A percentile compares a stretch with the other conserved stretches of the same genome.
These are phyloP conservation scores for Helostoma temminkii DNA, from an alignment of 2,797 vertebrate genomes.

Conservation along the genomic window DNA sequence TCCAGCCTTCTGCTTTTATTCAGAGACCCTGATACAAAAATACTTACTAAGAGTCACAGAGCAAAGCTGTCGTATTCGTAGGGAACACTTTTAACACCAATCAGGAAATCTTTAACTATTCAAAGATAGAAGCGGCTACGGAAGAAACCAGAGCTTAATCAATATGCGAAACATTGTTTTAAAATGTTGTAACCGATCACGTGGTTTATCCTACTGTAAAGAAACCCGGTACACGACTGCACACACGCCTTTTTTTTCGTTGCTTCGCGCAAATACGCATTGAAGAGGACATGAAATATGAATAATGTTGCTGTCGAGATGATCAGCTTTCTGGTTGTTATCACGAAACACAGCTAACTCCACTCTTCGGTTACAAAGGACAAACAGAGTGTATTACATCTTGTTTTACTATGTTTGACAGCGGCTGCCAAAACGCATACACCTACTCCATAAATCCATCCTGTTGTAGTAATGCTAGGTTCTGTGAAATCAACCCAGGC, in stretches of 20 bases:
- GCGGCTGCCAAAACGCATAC: conserved; percentile 43
- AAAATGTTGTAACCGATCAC: conserved; percentile 21
- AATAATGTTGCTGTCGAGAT: too few relatives aligned
- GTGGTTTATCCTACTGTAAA: conserved; percentile 16
- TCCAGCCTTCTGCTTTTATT: too few relatives aligned
- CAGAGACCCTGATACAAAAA: background rate
- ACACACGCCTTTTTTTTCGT: conserved; percentile 37
- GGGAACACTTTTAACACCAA: background rate
- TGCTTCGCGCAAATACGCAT: conserved; percentile 13
- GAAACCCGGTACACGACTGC: background rate
- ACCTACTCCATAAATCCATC: conserved; percentile 56
- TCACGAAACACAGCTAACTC: background rate
- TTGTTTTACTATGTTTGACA: conserved; percentile 64
- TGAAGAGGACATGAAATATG: conserved; percentile 18
- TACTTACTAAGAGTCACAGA: background rate
- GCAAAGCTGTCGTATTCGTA: background rate
- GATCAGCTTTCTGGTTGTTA: background rate
- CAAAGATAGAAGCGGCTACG: background rate
- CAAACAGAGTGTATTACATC: conserved; percentile 32
- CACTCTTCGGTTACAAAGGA: background rate
- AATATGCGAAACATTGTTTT: background rate
- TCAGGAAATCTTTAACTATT: background rate
- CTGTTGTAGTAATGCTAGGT: conserved; percentile 26
- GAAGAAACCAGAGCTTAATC: background rate
- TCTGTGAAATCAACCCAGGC: conserved; percentile 1